Base-by-base conservation (phyloP, 2,113 vertebrate genomes). In the Pungitius pungitius region DNA sequence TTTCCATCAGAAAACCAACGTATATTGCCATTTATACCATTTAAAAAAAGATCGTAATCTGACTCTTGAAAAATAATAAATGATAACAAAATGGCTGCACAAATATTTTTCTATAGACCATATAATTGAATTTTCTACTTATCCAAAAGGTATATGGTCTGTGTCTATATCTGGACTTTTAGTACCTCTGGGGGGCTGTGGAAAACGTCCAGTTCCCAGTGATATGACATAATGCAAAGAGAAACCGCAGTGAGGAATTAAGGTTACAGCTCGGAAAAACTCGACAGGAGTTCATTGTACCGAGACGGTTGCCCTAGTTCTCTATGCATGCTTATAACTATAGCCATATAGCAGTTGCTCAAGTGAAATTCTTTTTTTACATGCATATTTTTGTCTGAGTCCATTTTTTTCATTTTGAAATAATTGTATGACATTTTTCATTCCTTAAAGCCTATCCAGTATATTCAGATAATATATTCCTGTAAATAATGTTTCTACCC, bases 221-320 rank as follows among this genome's bases (percentile, higher is more conserved):
- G 27, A 26, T 52, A 27, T 40, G 43, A 64, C 57, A 30, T 65
- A 2, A 66, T 63, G 17, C 61, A 73, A 49, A 75, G 74, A 64
- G 27, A 47, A 73, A 26, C 27, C 22, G 43, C 7, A 1, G 37
- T 37, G 33, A 22, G 69, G 55, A 51, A 69, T 61, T 43, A 62
- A 59, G 59, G 67, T 73, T 79, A 14, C 58, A 24, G n/a, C 30
- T 45, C 60, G 45, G 15, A 72, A 67, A 37, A 35, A 33, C 49
- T 60, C 65, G 56, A 60, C 63, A 62, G 61, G 35, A 64, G 73
- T 55, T 86, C 81, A 83, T 47, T 83, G 82, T 75, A 73, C 56
- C 40, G 4, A 80, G 75, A 4, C 68, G 26, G 68, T 74, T 85
- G 78, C 64, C 73, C 82, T 63, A 82, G 33, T 81, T 83, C 30